These are phyloP conservation scores for Goniozus legneri DNA, from an alignment of 1,140 invertebrate species.

Conservation along the genomic window DNA sequence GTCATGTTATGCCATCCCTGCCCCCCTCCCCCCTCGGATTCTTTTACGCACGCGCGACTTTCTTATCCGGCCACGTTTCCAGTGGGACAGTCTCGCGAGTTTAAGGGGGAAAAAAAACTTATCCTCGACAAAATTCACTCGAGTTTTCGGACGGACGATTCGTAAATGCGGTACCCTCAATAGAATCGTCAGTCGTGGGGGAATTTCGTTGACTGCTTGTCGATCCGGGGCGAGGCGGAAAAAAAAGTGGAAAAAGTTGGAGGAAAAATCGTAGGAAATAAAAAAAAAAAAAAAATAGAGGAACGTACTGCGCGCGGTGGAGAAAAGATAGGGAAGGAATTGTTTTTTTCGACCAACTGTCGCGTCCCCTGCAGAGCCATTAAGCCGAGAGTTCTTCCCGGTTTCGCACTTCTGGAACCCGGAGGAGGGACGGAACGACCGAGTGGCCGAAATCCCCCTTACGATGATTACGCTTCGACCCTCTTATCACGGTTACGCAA, in stretches of 20 bases:
- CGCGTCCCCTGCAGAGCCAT: slow-evolving; percentile 31
- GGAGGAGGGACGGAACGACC: slow-evolving; percentile 12
- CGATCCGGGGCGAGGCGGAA: neutral
- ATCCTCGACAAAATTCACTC: slow-evolving; percentile 21
- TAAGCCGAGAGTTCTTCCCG: slow-evolving; percentile 26
- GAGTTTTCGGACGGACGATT: neutral
- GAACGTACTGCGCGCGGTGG: slow-evolving; percentile 15
- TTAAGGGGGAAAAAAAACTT: too few species aligned
- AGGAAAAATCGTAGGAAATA: slow-evolving; percentile 5
- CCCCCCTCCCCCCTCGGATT: neutral
- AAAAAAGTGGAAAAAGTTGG: slow-evolving; percentile 11
- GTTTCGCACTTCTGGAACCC: slow-evolving; percentile 9
- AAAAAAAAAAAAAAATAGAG: slow-evolving; percentile 15
- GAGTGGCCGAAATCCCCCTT: slow-evolving; percentile 29
- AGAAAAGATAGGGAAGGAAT: slow-evolving; percentile 24
- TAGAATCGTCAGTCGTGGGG: slow-evolving; percentile 3
- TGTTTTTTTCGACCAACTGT: slow-evolving; percentile 34
- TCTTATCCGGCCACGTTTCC: neutral
- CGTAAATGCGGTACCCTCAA: slow-evolving; percentile 6
- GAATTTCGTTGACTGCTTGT: slow-evolving; percentile 10
- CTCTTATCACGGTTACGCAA: slow-evolving; percentile 24
- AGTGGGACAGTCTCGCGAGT: too few species aligned
- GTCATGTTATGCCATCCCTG: neutral
- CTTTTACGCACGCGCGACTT: neutral
- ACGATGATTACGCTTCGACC: slow-evolving; percentile 34